phyloP scores from a whole-genome alignment of 2,797 vertebrate species.

The Hoplostethus atlanticus region DNA sequence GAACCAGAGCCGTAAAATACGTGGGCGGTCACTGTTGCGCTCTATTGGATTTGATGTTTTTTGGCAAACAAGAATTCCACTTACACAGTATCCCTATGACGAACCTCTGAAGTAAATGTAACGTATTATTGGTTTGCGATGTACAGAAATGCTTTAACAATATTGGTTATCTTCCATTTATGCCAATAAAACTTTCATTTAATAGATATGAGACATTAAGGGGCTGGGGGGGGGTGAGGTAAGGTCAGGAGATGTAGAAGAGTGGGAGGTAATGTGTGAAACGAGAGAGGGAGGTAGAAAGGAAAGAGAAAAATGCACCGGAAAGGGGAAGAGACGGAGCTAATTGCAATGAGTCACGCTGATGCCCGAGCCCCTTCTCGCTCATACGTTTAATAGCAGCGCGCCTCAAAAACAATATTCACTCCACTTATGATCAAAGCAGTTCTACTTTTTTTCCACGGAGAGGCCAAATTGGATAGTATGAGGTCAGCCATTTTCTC shows the following conservation, averaged over 20 bases:
- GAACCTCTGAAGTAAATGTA: not conserved
- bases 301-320: slow-evolving; percentile 20
- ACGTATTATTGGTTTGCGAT: slow-evolving; percentile 1
- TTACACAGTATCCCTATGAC: not conserved
- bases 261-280: not conserved
- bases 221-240: too few relatives aligned
- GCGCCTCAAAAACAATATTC: slow-evolving; percentile 23
- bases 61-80: not conserved
- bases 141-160: not conserved
- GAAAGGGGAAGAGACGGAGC: slow-evolving; percentile 15
- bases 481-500: slow-evolving; percentile 45
- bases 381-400: slow-evolving; percentile 25
- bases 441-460: slow-evolving; percentile 21
- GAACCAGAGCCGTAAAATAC: too few relatives aligned
- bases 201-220: slow-evolving; percentile 14
- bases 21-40: too few relatives aligned
- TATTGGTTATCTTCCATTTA: not conserved
- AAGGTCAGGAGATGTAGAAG: too few relatives aligned
- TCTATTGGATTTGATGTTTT: too few relatives aligned
- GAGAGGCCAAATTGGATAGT: slow-evolving; percentile 19
- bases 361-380: slow-evolving; percentile 10
- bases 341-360: slow-evolving; percentile 25
- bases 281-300: not conserved
- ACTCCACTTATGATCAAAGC: slow-evolving; percentile 29
- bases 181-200: slow-evolving; percentile 14